Percentiles rank a stretch among this genome's conserved stretches.
Conservation (phyloP, 2,113 vertebrate species). For the Macrotis lagotis region DNA sequence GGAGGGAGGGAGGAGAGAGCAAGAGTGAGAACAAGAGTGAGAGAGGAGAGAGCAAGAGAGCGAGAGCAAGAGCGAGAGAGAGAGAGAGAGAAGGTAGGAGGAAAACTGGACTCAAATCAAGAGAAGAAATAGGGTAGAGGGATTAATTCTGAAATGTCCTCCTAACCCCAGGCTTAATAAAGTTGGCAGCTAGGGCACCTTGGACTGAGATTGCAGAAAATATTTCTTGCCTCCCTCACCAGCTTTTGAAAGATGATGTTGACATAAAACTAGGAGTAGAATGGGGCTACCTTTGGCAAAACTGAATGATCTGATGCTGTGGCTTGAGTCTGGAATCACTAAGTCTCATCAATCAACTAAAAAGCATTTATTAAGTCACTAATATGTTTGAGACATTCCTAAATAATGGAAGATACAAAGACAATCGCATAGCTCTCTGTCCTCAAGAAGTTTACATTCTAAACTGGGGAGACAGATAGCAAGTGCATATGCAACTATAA, state of each 20-base stretch:
- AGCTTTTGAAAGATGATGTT: slow-evolving; percentile 24
- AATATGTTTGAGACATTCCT: too few species aligned
- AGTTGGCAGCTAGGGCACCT: not conserved
- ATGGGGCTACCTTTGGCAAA: not conserved
- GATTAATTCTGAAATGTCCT: not conserved
- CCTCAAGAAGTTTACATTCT: too few species aligned
- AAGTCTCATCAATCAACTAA: too few species aligned
- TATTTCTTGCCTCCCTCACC: not conserved
- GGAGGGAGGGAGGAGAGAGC: too few species aligned
- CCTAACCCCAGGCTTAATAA: not conserved
- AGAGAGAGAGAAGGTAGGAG: not conserved
- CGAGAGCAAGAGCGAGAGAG: too few species aligned
- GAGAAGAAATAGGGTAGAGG: not conserved
- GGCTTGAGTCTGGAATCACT: not conserved
- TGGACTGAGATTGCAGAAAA: not conserved
- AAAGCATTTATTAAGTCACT: too few species aligned
- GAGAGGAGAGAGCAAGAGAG: too few species aligned
- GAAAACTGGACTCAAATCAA: not conserved
- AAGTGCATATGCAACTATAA: too few species aligned
- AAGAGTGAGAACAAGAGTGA: too few species aligned
- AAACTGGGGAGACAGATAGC: too few species aligned
- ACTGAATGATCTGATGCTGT: slow-evolving; percentile 10
- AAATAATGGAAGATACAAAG: too few species aligned
- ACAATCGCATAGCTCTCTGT: too few species aligned
- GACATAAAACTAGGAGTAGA: slow-evolving; percentile 17